phyloP scores from a whole-genome alignment of 2,888 invertebrate genomes.

The Orthonevra nobilis region DNA sequence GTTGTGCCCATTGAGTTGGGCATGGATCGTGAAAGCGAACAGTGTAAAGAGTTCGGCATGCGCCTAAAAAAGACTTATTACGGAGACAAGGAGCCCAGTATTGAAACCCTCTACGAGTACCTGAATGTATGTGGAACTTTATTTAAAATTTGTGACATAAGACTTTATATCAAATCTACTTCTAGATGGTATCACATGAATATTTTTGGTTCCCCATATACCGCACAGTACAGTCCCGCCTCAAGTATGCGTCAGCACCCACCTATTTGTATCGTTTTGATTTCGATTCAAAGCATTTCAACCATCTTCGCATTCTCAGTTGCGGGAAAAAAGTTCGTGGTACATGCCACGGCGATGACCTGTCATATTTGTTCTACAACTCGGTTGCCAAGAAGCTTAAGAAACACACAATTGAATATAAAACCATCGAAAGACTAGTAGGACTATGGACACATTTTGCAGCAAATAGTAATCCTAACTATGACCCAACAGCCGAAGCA shows the following conservation, averaged over 20 bases:
- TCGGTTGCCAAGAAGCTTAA: conserved; percentile 76
- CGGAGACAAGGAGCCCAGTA: conserved; percentile 76
- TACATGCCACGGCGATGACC: conserved; percentile 79
- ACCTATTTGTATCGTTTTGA: conserved; percentile 79
- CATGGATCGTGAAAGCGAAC: conserved; percentile 76
- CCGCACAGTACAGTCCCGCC: conserved; percentile 77
- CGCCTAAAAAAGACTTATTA: conserved; percentile 76
- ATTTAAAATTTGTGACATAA: neutral
- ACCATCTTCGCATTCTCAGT: conserved; percentile 78
- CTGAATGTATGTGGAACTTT: conserved; percentile 73
- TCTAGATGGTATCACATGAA: conserved; percentile 79
- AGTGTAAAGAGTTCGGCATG: conserved; percentile 76
- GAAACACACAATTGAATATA: conserved; percentile 76
- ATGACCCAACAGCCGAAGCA: conserved; percentile 74
- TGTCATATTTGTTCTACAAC: conserved; percentile 79
- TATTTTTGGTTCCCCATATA: conserved; percentile 80
- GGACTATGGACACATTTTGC: conserved; percentile 79
- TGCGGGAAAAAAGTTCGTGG: conserved; percentile 79
- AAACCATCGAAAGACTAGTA: conserved; percentile 78
- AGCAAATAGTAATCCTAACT: conserved; percentile 76
- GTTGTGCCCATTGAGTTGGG: conserved; percentile 78
- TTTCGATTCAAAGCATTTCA: conserved; percentile 79
- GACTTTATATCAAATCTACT: neutral
- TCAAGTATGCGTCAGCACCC: conserved; percentile 76
- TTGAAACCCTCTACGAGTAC: conserved; percentile 79